Conservation (phyloP, 2,113 vertebrate species). For the Oceanites oceanicus region DNA sequence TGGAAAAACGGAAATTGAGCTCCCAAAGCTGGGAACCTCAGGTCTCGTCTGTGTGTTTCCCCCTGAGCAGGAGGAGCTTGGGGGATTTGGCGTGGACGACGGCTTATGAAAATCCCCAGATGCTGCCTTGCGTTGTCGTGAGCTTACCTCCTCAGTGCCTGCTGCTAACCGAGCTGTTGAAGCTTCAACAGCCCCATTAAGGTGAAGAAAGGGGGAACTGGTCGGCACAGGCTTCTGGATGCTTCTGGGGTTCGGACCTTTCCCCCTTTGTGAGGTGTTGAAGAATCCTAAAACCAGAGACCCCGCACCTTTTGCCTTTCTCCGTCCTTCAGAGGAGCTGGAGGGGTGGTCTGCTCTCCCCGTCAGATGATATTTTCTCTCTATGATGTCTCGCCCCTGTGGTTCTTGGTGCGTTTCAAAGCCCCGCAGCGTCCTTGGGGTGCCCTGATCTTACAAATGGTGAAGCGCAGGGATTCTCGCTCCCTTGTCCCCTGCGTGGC, state of each 20-base stretch:
- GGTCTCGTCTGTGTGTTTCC: background rate
- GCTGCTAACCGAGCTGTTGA: background rate
- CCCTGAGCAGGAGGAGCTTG: background rate
- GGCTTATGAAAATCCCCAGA: background rate
- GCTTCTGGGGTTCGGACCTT: background rate
- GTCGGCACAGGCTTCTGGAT: background rate
- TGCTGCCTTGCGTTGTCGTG: background rate
- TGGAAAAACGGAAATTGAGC: background rate
- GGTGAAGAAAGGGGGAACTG: background rate
- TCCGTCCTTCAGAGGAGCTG: background rate
- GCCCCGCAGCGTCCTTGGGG: background rate
- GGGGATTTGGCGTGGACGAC: background rate
- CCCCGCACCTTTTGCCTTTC: background rate
- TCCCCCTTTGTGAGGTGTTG: background rate
- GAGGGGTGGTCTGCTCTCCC: background rate
- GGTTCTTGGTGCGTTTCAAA: background rate
- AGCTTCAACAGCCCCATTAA: background rate
- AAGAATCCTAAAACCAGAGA: background rate
- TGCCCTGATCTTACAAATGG: no score
- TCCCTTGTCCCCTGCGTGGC: background rate
- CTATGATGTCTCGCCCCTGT: rapidly evolving
- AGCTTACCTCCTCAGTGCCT: background rate
- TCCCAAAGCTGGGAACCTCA: background rate
- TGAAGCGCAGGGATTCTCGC: background rate
- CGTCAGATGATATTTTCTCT: background rate